Conservation (phyloP, 2,888 invertebrate species). For the Acleris cristana region DNA sequence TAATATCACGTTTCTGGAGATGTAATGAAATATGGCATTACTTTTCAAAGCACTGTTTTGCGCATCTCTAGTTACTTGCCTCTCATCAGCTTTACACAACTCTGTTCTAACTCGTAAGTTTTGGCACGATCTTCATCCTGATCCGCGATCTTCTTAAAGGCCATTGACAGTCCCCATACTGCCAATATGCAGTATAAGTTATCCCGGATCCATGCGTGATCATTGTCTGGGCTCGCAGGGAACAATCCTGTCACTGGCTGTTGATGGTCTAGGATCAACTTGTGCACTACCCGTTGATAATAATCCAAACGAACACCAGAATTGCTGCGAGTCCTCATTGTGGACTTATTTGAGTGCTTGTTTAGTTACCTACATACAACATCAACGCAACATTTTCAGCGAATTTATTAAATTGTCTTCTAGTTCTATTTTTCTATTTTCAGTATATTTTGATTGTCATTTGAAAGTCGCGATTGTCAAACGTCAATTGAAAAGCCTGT, state of each 20-base stretch:
- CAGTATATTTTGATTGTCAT: conserved; percentile 53
- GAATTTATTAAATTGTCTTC: no score
- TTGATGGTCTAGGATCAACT: conserved; percentile 96
- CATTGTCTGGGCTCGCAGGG: conserved; percentile 93
- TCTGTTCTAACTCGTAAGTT: conserved; percentile 98
- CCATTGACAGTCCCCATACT: conserved; percentile 99
- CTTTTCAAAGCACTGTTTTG: no score
- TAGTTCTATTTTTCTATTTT: no score
- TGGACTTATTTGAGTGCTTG: conserved; percentile 39
- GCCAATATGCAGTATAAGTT: conserved; percentile 98
- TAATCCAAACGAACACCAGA: conserved; percentile 97
- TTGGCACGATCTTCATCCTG: conserved; percentile 99
- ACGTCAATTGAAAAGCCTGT: conserved; percentile 43
- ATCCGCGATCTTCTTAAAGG: conserved; percentile 99
- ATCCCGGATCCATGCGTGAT: conserved; percentile 99
- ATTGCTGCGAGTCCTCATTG: conserved; percentile 94
- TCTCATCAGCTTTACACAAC: conserved; percentile 94
- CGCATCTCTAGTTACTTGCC: conserved; percentile 69
- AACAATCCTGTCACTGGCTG: conserved; percentile 99
- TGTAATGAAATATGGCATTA: no score
- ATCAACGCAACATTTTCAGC: conserved; percentile 28
- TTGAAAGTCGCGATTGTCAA: conserved; percentile 68
- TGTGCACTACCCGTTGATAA: conserved; percentile 96
- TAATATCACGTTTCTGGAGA: no score
- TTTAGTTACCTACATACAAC: conserved; percentile 5